Evolutionary conservation across 37 sponge, comb jelly and placozoan species (phyloP).

Genomic region (Bolinopsis microptera): DNA sequence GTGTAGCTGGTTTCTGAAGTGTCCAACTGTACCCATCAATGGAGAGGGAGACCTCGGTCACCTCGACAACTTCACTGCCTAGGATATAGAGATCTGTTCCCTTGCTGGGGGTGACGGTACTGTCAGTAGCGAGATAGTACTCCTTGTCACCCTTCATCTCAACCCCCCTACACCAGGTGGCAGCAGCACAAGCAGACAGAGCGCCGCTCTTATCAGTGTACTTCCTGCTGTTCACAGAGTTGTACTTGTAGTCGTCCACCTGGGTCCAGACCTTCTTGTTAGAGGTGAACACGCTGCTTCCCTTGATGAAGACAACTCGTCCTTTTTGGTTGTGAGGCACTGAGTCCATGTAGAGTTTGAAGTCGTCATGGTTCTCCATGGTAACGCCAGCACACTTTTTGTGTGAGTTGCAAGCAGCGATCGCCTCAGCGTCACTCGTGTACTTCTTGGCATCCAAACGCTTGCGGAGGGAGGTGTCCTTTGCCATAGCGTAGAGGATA

Average conservation of each 20-base stretch:
- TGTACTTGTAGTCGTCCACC: neutral
- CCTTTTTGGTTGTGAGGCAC: neutral
- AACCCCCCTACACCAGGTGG: neutral
- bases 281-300: neutral
- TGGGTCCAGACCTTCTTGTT: conserved; percentile 14
- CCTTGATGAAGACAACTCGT: neutral
- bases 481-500: neutral
- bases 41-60: neutral
- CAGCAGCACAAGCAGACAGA: neutral
- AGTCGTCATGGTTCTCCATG: neutral
- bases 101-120: neutral
- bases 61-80: conserved; percentile 16
- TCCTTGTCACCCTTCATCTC: neutral
- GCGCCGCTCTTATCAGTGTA: conserved; percentile 9
- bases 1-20: neutral
- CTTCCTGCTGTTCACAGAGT: neutral
- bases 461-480: neutral
- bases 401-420: neutral
- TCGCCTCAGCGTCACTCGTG: neutral
- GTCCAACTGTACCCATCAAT: conserved; percentile 14
- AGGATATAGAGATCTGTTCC: neutral
- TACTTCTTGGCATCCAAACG: neutral
- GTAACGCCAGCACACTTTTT: conserved; percentile 35
- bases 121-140: neutral
- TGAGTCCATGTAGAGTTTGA: neutral